Evolutionary conservation across 2,888 invertebrate species (phyloP).

Genomic region (Scrobipalpa costella): DNA sequence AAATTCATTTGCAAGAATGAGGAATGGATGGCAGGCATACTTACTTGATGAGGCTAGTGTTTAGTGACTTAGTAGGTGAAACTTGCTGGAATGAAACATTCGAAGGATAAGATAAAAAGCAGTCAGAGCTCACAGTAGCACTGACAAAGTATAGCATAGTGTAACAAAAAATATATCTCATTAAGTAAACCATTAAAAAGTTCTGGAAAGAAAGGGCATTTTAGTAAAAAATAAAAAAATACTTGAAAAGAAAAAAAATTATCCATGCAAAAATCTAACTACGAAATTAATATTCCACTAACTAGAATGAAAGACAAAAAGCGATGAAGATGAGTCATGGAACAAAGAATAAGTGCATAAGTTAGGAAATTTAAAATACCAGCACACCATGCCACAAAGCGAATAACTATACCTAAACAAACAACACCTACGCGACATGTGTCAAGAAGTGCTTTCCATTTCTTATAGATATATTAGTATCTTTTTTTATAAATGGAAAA

Average conservation of each 20-base stretch:
- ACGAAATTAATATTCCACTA: not conserved
- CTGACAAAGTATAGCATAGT: conserved; percentile 42
- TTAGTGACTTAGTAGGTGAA: conserved; percentile 80
- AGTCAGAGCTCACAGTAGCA: conserved; percentile 56
- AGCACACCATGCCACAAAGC: conserved; percentile 16
- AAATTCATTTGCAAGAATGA: conserved; percentile 31
- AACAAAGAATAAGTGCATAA: not conserved
- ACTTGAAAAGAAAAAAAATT: not conserved
- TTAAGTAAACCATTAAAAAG: conserved; percentile 31
- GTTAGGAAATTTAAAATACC: not conserved
- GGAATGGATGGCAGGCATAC: conserved; percentile 51
- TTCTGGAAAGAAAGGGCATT: conserved; percentile 41
- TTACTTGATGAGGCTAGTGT: conserved; percentile 75
- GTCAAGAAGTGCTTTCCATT: conserved; percentile 1
- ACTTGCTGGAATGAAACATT: conserved; percentile 79
- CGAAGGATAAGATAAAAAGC: conserved; percentile 67
- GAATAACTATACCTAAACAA: not conserved
- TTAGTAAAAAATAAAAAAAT: conserved; percentile 27
- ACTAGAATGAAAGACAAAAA: not conserved
- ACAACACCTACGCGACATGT: not conserved
- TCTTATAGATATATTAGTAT: not conserved
- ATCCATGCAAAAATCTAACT: conserved; percentile 3
- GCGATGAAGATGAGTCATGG: not conserved
- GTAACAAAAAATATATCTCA: conserved; percentile 35
- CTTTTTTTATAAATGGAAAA: not conserved